Conservation (phyloP, 2,113 vertebrate genomes). For the Chaenocephalus aceratus region DNA sequence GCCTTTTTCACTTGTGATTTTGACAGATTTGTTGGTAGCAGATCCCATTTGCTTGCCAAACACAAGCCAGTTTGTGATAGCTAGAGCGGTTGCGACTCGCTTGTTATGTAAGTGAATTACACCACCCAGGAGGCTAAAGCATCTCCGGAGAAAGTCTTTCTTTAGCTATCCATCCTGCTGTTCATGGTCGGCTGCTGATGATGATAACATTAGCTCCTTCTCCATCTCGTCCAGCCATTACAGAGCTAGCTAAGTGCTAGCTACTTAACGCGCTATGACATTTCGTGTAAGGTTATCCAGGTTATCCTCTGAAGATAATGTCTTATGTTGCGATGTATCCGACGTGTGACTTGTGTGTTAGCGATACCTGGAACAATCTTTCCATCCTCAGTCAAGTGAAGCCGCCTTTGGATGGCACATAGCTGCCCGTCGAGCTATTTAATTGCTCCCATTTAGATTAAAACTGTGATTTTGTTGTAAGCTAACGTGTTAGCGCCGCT, state of each 20-base stretch:
- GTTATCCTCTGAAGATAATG: conserved; percentile 75
- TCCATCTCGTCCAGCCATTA: conserved; percentile 71
- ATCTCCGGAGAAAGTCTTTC: conserved; percentile 69
- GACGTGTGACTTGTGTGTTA: conserved; percentile 45
- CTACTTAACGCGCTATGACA: conserved; percentile 77
- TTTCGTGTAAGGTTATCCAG: conserved; percentile 83
- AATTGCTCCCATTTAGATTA: conserved; percentile 53
- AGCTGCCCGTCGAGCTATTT: conserved; percentile 53
- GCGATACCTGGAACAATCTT: conserved; percentile 36
- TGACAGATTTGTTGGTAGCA: conserved; percentile 40
- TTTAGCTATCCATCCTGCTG: conserved; percentile 70
- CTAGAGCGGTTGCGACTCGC: conserved; percentile 42
- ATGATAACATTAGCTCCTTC: conserved; percentile 63
- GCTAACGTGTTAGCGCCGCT: conserved; percentile 63
- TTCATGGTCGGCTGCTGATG: conserved; percentile 56
- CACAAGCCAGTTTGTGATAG: conserved; percentile 53
- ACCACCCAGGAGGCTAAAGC: conserved; percentile 71
- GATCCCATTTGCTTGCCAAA: conserved; percentile 62
- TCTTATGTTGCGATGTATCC: conserved; percentile 51
- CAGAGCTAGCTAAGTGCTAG: conserved; percentile 77
- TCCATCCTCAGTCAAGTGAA: conserved; percentile 72
- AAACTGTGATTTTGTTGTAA: conserved; percentile 57
- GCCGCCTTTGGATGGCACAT: conserved; percentile 51
- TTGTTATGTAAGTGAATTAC: conserved; percentile 78
- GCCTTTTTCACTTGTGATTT: conserved; percentile 44